Evolutionary conservation across 2,113 vertebrate species (phyloP), one percentile per base, ranked within the genome.

Genomic region (Benitochromis conjunctus): DNA sequence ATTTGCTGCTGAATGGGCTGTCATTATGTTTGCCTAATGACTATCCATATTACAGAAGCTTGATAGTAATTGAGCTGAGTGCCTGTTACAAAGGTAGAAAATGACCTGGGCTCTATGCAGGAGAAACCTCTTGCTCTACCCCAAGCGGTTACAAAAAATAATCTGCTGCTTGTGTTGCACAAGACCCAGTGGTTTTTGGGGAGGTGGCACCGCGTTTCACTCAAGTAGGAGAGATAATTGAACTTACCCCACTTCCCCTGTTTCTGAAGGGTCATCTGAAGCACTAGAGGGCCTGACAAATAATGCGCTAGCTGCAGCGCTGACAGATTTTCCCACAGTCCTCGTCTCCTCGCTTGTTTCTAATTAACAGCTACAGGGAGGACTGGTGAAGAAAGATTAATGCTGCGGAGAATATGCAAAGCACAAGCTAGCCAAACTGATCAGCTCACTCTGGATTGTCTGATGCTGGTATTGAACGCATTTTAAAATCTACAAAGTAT

Each of bases 21-120:
- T 91, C 92, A 94, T 96, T 96, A 94, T 95, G 89, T 91, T 91
- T 90, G 34, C 82, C 90, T 95, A 94, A 95, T 95, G 93, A 92
- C 90, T 69, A 86, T 74, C 84, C 89, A 89, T 90, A 94, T 91
- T 94, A 92, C 54, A 71, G 57, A 18, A 79, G 86, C 89, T 83
- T 91, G 82, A 89, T 81, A 89, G 91, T 88, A 90, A 93, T 91
- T 92, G 93, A 91, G 86, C 83, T 9, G 88, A 83, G 86, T 88
- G 90, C 66, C 26, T 89, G 90, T 91, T 90, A 87, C 91, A 94
- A 93, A 91, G 89, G 89, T 89, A 89, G 78, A 91, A 85, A 89
- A 92, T 89, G 86, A 92, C 82, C 84, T 43, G 53, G 18, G 87
- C 92, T 94, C 54, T 85, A 71, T 83, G 84, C 48, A 85, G 85